Evolutionary conservation across 2,797 vertebrate genomes (phyloP).

Genomic region (Oreortyx pictus): DNA sequence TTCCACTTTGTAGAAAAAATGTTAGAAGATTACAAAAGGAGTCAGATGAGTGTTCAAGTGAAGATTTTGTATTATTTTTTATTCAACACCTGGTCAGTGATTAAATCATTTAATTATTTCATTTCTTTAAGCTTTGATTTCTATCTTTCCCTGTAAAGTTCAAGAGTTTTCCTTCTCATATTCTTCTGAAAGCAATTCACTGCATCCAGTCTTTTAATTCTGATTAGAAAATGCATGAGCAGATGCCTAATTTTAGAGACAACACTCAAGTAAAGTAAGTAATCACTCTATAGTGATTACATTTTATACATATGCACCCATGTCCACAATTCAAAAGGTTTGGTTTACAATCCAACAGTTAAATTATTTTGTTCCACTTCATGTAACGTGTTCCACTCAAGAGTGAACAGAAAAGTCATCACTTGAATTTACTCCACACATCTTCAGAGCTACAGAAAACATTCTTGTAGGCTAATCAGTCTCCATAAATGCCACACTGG

Average conservation of each 20-base stretch:
- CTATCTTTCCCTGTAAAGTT: background rate
- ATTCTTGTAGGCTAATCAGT: background rate
- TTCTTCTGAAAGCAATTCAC: background rate
- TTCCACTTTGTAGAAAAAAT: background rate
- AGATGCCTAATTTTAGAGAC: background rate
- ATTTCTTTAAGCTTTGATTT: background rate
- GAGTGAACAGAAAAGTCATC: background rate
- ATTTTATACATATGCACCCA: background rate
- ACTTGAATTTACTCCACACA: fast-evolving
- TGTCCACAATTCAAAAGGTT: background rate
- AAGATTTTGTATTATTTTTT: background rate
- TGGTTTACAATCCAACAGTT: background rate
- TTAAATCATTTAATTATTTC: background rate
- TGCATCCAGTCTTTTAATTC: background rate
- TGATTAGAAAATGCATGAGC: background rate
- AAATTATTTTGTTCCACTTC: background rate
- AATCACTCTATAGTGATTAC: background rate
- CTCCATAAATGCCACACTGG: background rate
- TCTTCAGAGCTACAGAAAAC: background rate
- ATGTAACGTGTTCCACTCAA: background rate
- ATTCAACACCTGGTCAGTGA: background rate
- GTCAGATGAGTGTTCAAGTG: background rate
- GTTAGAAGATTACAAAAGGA: background rate
- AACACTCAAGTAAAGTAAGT: background rate
- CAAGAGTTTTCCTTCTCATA: background rate